These are phyloP conservation scores for Epirrhoe tristata DNA, from an alignment of 2,888 invertebrate genomes.

Conservation along the genomic window DNA sequence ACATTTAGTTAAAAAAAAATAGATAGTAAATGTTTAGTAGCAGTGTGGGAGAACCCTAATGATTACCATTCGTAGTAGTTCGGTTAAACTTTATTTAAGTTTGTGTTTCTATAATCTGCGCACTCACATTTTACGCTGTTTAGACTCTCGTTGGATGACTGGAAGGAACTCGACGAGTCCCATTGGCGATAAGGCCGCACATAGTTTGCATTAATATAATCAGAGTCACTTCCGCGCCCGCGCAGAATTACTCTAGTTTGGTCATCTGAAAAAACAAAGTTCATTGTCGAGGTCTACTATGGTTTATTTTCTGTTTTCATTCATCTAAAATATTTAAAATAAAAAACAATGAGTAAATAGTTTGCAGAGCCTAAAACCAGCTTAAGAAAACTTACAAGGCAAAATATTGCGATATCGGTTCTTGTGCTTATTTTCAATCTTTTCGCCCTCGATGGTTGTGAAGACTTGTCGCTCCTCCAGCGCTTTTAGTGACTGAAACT, in stretches of 20 bases:
- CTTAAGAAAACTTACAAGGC: slow-evolving; percentile 87
- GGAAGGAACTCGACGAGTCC: slow-evolving; percentile 61
- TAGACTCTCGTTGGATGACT: slow-evolving; percentile 72
- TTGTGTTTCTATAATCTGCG: not conserved
- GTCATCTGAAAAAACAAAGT: slow-evolving; percentile 85
- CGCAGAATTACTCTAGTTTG: slow-evolving; percentile 96
- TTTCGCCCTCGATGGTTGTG: slow-evolving; percentile 94
- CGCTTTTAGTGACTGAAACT: slow-evolving; percentile 96
- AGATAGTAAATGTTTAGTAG: too few species aligned
- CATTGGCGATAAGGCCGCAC: slow-evolving; percentile 85
- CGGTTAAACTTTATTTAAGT: too few species aligned
- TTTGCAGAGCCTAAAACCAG: too few species aligned
- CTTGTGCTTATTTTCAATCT: slow-evolving; percentile 94
- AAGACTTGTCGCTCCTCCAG: slow-evolving; percentile 96
- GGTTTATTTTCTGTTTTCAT: too few species aligned
- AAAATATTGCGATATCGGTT: slow-evolving; percentile 99
- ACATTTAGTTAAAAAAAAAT: too few species aligned
- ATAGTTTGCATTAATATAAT: slow-evolving; percentile 99
- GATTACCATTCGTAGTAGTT: too few species aligned
- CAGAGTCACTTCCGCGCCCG: slow-evolving; percentile 87
- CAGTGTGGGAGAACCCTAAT: too few species aligned
- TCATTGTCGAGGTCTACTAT: not conserved
- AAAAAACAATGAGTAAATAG: too few species aligned
- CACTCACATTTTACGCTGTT: slow-evolving; percentile 71
- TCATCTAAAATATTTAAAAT: too few species aligned